Evolutionary conservation across 2,113 vertebrate genomes (phyloP).

Genomic region (Chrysemys picta): DNA sequence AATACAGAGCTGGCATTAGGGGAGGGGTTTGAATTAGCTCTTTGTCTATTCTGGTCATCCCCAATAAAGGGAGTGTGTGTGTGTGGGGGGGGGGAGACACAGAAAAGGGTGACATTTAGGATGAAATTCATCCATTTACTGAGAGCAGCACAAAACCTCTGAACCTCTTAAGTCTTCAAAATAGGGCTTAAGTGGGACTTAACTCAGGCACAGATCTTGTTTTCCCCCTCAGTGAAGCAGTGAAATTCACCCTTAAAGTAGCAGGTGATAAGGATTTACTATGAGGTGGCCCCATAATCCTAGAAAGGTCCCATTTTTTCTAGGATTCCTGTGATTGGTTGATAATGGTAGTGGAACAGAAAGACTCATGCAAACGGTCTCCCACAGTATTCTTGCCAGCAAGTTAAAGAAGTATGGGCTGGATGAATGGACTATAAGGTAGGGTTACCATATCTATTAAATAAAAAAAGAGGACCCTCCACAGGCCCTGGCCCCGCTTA

Average conservation of each 20-base stretch:
- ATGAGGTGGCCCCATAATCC: neutral
- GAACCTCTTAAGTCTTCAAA: neutral
- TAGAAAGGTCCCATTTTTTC: neutral
- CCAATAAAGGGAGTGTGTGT: neutral
- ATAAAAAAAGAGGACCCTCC: too few species aligned
- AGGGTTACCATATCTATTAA: too few species aligned
- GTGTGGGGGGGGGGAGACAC: neutral
- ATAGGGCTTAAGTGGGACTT: neutral
- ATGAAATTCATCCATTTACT: neutral
- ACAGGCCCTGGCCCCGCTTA: too few species aligned
- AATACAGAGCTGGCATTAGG: neutral
- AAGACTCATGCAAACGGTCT: fast-evolving
- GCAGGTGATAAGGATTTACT: neutral
- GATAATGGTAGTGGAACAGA: neutral
- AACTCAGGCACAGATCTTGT: neutral
- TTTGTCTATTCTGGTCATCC: neutral
- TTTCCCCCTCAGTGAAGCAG: neutral
- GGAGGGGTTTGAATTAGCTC: neutral
- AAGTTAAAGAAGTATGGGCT: too few species aligned
- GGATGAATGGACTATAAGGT: too few species aligned
- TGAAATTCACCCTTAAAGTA: neutral
- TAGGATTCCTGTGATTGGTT: neutral
- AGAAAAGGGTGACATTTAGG: neutral
- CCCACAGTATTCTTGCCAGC: too few species aligned
- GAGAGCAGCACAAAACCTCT: neutral